phyloP scores from a whole-genome alignment of 2,113 vertebrate species.

The Esox niger region DNA sequence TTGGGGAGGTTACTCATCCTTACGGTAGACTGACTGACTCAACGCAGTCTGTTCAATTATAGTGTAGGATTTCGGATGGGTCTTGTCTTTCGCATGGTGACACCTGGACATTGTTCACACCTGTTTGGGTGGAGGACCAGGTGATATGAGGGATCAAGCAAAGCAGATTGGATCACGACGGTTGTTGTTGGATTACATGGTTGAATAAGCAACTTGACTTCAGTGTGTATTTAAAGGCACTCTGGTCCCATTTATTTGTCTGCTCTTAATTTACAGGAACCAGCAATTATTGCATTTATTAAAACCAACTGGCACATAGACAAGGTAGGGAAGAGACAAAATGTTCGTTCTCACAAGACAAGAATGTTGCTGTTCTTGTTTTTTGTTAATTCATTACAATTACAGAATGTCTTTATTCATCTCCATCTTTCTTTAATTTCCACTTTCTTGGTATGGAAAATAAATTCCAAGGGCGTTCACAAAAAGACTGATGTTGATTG shows the following conservation, averaged over 20 bases:
- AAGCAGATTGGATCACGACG: slow-evolving; percentile 29
- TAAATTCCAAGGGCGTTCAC: slow-evolving; percentile 19
- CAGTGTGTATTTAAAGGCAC: slow-evolving; percentile 42
- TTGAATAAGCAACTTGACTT: slow-evolving; percentile 26
- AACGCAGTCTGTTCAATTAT: slow-evolving; percentile 42
- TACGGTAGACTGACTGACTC: slow-evolving; percentile 45
- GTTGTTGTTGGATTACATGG: slow-evolving; percentile 31
- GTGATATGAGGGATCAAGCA: slow-evolving; percentile 16
- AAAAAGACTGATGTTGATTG: slow-evolving; percentile 32
- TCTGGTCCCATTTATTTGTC: slow-evolving; percentile 23
- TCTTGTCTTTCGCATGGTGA: slow-evolving; percentile 35
- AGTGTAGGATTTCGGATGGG: slow-evolving; percentile 38
- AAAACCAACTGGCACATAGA: neutral
- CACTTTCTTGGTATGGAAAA: slow-evolving; percentile 31
- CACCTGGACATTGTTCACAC: slow-evolving; percentile 35
- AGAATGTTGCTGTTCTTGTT: neutral
- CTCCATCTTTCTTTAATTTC: slow-evolving; percentile 10
- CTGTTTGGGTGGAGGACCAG: slow-evolving; percentile 17
- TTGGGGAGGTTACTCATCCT: slow-evolving; percentile 31
- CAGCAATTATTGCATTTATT: neutral
- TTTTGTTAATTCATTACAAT: neutral
- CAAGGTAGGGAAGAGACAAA: no score
- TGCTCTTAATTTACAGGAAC: slow-evolving; percentile 16
- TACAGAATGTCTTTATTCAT: slow-evolving; percentile 16
- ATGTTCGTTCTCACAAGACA: neutral